Percentiles rank a stretch among this genome's conserved stretches.
phyloP scores from a whole-genome alignment of 2,113 vertebrate species.

The Nothobranchius kuhntae region DNA sequence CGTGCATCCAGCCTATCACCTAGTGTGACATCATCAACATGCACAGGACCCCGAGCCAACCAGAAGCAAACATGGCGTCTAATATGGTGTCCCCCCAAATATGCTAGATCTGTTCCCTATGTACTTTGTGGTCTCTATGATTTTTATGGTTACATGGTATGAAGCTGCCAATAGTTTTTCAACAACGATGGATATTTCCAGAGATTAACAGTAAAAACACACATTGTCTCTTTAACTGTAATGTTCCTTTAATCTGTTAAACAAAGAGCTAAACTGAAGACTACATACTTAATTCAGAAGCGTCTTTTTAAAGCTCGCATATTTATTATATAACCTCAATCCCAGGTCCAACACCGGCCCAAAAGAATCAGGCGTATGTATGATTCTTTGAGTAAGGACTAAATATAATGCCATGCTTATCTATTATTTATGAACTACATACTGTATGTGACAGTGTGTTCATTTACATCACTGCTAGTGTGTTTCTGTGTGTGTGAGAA shows the following conservation, averaged over 20 bases:
- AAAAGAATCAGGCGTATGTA: neutral
- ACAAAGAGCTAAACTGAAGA: neutral
- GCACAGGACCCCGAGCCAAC: no score
- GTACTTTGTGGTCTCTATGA: no score
- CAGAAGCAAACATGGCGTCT: no score
- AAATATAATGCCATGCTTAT: constrained; percentile 29
- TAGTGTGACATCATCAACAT: no score
- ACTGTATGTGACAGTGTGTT: constrained; percentile 3
- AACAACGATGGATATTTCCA: no score
- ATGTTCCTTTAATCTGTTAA: neutral
- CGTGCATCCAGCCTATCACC: no score
- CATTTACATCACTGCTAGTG: constrained; percentile 5
- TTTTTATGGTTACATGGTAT: no score
- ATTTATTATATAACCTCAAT: neutral
- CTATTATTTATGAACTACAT: constrained; percentile 21
- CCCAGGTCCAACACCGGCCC: neutral
- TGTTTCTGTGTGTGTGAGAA: constrained; percentile 13
- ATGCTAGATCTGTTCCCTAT: no score
- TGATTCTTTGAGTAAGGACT: neutral
- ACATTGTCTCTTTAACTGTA: no score
- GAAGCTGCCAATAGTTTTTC: no score
- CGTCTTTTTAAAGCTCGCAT: neutral
- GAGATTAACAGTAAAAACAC: no score
- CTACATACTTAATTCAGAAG: neutral
- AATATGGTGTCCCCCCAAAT: no score